Evolutionary conservation across 1,140 invertebrate species (phyloP), one percentile per base, ranked within the genome.

Genomic region (Planococcus citri): DNA sequence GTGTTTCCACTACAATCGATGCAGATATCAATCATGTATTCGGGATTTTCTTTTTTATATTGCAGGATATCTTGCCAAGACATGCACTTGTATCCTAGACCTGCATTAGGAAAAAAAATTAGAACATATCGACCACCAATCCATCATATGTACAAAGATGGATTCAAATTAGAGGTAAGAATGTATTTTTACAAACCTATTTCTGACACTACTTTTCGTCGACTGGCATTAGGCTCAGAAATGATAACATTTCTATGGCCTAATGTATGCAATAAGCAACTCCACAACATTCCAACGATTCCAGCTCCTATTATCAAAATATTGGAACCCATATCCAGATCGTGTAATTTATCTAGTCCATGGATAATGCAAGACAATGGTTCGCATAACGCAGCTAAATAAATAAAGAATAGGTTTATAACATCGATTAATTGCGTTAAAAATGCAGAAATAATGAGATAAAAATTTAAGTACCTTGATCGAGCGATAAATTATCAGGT

Each of bases 251-350:
- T 84, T 37, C 83, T 80, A 72, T 87, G 84, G 0, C 87, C 87
- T 57, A 85, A 83, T 1, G 84, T 77, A 75, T 89, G 86, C 1
- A 88, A 77, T 0, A 84, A 74, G 12, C 79, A 82, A 0, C 82
- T 74, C 86, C 86, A 89, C 1, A 89, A 76, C 71, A 87, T 73
- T 73, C 87, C 87, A 73, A 89, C 88, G 60, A 88, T 88, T 6
- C 87, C 87, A 27, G 86, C 85, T 1, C 87, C 87, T 1, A 83
- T 80, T 0, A 89, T 77, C 0, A 88, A 78, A n/a, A 88, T 82
- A 64, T 80, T 83, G 1, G 78, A 73, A 3, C 86, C 86, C 17
- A 87, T 78, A 1, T 79, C 73, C 17, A 88, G 78, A 0, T 84
- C 84, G 70, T 80, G 79, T 8, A 86, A 80, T 33, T 78, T 78